phyloP scores from a whole-genome alignment of 2,797 vertebrate genomes.

The Setipinna tenuifilis region DNA sequence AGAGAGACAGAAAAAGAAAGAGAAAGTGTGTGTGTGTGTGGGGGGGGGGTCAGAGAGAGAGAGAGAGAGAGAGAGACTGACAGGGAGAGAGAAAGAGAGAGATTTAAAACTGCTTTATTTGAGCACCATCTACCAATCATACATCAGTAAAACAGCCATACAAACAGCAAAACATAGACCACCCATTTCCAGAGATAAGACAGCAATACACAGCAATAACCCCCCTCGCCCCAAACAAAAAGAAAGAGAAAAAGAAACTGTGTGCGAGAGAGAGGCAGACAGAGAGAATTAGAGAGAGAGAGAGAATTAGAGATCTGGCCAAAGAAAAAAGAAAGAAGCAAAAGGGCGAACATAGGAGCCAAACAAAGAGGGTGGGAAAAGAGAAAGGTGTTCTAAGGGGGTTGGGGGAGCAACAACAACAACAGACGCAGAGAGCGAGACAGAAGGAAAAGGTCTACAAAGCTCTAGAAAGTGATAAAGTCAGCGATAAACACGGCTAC shows the following conservation, averaged over 20 bases:
- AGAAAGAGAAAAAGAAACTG: too few species aligned
- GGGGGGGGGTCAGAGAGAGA: conserved; percentile 30
- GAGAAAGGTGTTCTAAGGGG: not conserved
- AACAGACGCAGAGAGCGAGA: not conserved
- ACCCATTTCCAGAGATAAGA: too few species aligned
- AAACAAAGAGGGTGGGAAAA: not conserved
- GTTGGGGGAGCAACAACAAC: too few species aligned
- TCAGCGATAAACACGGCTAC: not conserved
- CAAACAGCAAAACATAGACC: too few species aligned
- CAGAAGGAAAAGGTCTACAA: not conserved
- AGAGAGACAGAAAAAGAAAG: too few species aligned
- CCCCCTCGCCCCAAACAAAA: too few species aligned
- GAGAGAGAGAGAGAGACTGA: not conserved
- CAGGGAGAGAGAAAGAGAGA: too few species aligned
- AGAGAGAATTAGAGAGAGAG: not conserved
- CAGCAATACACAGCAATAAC: too few species aligned
- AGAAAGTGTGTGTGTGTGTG: too few species aligned
- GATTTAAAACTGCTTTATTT: too few species aligned
- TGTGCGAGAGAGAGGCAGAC: conserved; percentile 28
- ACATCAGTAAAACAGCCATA: too few species aligned
- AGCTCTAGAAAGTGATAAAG: not conserved
- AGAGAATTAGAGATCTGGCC: conserved; percentile 19
- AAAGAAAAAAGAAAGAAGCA: not conserved
- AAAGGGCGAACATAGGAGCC: not conserved
- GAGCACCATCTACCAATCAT: too few species aligned